phyloP scores from a whole-genome alignment of 2,888 invertebrate species.

The Xanthia icteritia region DNA sequence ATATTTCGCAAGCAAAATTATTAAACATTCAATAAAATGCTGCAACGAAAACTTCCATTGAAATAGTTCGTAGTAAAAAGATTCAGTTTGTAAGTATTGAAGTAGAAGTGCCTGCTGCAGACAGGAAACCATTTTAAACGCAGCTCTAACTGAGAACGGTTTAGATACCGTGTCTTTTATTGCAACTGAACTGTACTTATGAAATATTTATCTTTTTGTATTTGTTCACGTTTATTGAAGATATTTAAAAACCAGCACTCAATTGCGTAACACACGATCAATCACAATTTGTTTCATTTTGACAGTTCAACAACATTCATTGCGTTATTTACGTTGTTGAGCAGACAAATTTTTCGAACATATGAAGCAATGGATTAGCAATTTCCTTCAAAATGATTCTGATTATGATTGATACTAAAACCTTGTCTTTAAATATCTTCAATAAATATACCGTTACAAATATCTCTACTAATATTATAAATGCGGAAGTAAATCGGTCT shows the following conservation, averaged over 20 bases:
- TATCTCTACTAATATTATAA: background rate
- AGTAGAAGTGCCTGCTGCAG: conserved; percentile 71
- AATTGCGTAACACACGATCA: too few species aligned
- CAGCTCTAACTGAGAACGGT: conserved; percentile 22
- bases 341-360: too few species aligned
- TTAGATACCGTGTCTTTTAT: conserved; percentile 48
- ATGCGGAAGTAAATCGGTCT: background rate
- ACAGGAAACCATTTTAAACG: conserved; percentile 64
- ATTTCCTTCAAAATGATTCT: too few species aligned
- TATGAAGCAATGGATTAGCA: too few species aligned
- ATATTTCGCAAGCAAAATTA: conserved; percentile 62
- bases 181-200: conserved; percentile 35
- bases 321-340: too few species aligned
- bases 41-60: conserved; percentile 58
- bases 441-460: background rate
- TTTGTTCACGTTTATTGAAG: conserved; percentile 9
- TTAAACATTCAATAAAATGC: conserved; percentile 71
- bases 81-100: conserved; percentile 76
- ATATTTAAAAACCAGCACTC: background rate
- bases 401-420: too few species aligned
- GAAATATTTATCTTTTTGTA: conserved; percentile 25
- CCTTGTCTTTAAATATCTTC: too few species aligned
- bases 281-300: too few species aligned
- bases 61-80: conserved; percentile 71
- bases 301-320: too few species aligned